phyloP scores from a whole-genome alignment of 2,888 invertebrate species.

The Agriotes lineatus region DNA sequence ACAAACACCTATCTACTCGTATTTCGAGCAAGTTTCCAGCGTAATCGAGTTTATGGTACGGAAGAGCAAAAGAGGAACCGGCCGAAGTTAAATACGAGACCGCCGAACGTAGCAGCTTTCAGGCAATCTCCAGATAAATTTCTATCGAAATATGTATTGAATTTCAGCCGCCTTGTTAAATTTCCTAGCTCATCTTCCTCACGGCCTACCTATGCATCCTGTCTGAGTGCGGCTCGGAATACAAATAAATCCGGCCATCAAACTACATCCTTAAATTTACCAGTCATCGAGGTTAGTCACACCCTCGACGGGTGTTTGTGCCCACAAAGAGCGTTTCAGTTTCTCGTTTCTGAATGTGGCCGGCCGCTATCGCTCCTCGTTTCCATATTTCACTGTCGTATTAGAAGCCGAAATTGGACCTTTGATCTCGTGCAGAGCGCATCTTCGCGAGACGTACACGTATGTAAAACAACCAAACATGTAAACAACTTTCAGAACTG shows the following conservation, averaged over 20 bases:
- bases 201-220: constrained; percentile 38
- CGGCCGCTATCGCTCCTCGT: constrained; percentile 17
- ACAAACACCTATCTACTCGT: too few species aligned
- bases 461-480: constrained; percentile 11
- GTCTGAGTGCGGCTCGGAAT: constrained; percentile 31
- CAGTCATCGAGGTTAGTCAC: constrained; percentile 36
- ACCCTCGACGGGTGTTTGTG: constrained; percentile 36
- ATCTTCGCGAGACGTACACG: not conserved
- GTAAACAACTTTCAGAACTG: not conserved
- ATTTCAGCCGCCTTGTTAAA: constrained; percentile 18
- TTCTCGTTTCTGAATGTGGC: constrained; percentile 32
- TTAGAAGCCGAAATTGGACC: constrained; percentile 28
- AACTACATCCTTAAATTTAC: constrained; percentile 33
- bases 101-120: not conserved
- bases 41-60: too few species aligned
- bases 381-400: constrained; percentile 32
- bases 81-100: not conserved
- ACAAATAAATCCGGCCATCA: constrained; percentile 37
- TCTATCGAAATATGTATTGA: constrained; percentile 22
- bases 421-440: constrained; percentile 24
- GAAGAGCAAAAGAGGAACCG: not conserved
- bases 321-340: constrained; percentile 36
- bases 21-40: too few species aligned
- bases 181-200: constrained; percentile 15
- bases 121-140: constrained; percentile 21